Evolutionary conservation across 1,140 invertebrate genomes (phyloP).

Genomic region (Trinorchestia longiramus): DNA sequence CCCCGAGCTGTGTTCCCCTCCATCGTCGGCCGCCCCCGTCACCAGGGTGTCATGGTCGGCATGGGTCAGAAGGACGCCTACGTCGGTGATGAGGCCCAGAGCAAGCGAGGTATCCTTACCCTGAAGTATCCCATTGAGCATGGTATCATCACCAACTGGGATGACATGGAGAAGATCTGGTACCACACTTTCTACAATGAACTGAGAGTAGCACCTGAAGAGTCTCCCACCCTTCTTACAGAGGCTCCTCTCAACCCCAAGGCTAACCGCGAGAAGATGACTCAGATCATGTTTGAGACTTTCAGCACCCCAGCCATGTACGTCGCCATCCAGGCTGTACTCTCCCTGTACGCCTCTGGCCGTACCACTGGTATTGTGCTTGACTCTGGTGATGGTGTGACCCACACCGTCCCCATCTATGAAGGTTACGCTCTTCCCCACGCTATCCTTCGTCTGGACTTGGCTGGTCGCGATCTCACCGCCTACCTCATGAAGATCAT

Average conservation of each 20-base stretch:
- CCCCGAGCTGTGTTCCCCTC: slow-evolving; percentile 52
- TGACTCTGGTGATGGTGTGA: slow-evolving; percentile 93
- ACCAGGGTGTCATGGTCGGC: slow-evolving; percentile 86
- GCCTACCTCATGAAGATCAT: slow-evolving; percentile 94
- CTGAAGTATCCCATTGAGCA: slow-evolving; percentile 95
- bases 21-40: slow-evolving; percentile 33
- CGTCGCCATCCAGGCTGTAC: slow-evolving; percentile 90
- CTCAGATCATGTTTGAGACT: slow-evolving; percentile 93
- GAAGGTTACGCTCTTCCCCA: slow-evolving; percentile 90
- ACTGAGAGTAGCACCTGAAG: slow-evolving; percentile 93
- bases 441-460: slow-evolving; percentile 87
- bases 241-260: slow-evolving; percentile 91
- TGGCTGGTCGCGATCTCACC: slow-evolving; percentile 89
- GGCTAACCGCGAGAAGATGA: slow-evolving; percentile 90
- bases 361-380: slow-evolving; percentile 94
- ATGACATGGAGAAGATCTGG: slow-evolving; percentile 97
- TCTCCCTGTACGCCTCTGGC: slow-evolving; percentile 93
- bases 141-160: slow-evolving; percentile 96
- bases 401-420: slow-evolving; percentile 94
- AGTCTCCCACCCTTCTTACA: slow-evolving; percentile 89
- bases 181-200: slow-evolving; percentile 97
- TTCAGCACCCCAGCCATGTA: slow-evolving; percentile 95
- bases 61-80: slow-evolving; percentile 92
- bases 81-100: slow-evolving; percentile 97
- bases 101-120: slow-evolving; percentile 92